phyloP scores from a whole-genome alignment of 2,888 invertebrate species.

The Quadroppia sp. region DNA sequence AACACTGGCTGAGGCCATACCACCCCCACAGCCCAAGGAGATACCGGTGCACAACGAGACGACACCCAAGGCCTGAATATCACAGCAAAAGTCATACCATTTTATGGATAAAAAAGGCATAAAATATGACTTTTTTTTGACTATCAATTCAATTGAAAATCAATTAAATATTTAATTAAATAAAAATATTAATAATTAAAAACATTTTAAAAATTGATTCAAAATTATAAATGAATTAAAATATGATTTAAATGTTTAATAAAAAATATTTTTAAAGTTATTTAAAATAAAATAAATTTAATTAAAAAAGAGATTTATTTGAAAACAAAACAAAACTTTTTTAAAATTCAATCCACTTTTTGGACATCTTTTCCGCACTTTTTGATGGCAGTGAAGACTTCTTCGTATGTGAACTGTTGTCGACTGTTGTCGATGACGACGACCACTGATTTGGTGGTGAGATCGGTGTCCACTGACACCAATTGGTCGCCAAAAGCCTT shows the following conservation, averaged over 20 bases:
- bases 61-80: not conserved
- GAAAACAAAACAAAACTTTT: not conserved
- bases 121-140: not conserved
- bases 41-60: conserved; percentile 26
- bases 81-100: too few species aligned
- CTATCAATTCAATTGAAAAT: not conserved
- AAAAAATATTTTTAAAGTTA: not conserved
- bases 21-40: conserved; percentile 5
- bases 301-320: not conserved
- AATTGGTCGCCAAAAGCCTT: conserved; percentile 39
- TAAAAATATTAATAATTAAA: not conserved
- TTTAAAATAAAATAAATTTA: not conserved
- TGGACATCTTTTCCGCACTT: conserved; percentile 33
- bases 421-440: not conserved
- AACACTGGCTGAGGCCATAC: not conserved
- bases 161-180: not conserved
- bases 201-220: not conserved
- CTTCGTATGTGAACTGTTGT: conserved; percentile 29
- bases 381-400: conserved; percentile 34
- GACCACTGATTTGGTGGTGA: conserved; percentile 28
- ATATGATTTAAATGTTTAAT: not conserved
- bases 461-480: conserved; percentile 31
- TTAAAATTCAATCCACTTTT: not conserved
- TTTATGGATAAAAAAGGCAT: not conserved
- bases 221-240: not conserved